Conservation (phyloP, 2,797 vertebrate species). For the Scleropages formosus region DNA sequence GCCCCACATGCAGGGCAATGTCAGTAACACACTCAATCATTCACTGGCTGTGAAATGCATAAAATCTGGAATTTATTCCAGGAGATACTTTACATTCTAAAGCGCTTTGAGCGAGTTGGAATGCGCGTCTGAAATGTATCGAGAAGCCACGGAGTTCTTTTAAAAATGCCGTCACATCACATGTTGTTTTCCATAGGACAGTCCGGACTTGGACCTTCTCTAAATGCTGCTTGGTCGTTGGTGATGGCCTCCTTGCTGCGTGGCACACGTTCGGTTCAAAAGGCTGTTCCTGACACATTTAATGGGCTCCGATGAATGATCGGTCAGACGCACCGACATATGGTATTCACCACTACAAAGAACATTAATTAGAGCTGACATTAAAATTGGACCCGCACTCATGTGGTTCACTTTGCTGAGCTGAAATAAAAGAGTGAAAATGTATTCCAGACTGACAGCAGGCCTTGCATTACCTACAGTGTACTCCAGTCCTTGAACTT, state of each 20-base stretch:
- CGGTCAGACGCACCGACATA: constrained; percentile 48
- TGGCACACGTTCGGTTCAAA: constrained; percentile 34
- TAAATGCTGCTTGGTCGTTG: background rate
- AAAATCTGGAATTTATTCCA: background rate
- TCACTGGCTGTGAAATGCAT: background rate
- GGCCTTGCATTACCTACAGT: background rate
- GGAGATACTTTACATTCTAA: background rate
- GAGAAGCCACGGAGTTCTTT: background rate
- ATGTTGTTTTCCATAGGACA: constrained; percentile 21
- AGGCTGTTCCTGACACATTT: constrained; percentile 44
- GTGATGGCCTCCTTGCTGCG: constrained; percentile 20
- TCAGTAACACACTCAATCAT: background rate
- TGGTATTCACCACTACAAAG: constrained; percentile 36
- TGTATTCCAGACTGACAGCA: constrained; percentile 22
- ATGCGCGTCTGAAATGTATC: background rate
- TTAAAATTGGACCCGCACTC: constrained; percentile 35
- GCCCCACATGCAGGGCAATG: background rate
- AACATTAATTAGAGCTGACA: constrained; percentile 38
- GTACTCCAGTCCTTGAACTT: constrained; percentile 15
- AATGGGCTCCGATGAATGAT: constrained; percentile 35
- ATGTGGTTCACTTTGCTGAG: constrained; percentile 22
- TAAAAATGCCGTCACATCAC: constrained; percentile 32
- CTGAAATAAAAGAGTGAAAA: constrained; percentile 10
- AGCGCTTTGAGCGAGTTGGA: background rate
- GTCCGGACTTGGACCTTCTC: background rate